Evolutionary conservation across 2,888 invertebrate species (phyloP).

Genomic region (Periphyllus acericola): DNA sequence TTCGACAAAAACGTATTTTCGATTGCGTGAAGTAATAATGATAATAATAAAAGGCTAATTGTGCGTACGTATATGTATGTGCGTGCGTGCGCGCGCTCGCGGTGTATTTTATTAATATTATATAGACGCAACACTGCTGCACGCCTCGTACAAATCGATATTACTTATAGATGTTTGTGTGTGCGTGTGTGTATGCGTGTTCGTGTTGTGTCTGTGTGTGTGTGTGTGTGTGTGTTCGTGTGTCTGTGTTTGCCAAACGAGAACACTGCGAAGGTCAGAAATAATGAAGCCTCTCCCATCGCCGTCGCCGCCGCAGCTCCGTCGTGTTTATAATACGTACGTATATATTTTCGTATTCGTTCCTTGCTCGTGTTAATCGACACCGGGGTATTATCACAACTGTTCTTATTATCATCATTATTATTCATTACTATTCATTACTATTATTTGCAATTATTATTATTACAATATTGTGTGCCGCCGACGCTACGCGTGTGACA

Average conservation of each 20-base stretch:
- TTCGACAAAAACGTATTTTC: slow-evolving; percentile 9
- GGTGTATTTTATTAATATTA: too few relatives aligned
- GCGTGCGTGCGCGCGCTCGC: not conserved
- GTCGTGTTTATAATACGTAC: not conserved
- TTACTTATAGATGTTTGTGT: too few relatives aligned
- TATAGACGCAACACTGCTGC: too few relatives aligned
- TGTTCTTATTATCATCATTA: not conserved
- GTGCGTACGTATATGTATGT: not conserved
- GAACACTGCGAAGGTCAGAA: slow-evolving; percentile 43
- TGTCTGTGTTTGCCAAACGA: slow-evolving; percentile 8
- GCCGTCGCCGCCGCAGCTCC: too few relatives aligned
- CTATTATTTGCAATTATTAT: too few relatives aligned
- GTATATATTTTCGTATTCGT: not conserved
- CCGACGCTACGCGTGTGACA: too few relatives aligned
- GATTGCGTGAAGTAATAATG: slow-evolving; percentile 14
- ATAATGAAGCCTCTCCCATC: slow-evolving; percentile 16
- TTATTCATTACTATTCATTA: not conserved
- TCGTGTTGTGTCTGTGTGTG: not conserved
- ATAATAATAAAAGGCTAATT: not conserved
- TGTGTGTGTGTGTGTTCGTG: not conserved
- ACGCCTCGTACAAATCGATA: not conserved
- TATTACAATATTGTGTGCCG: too few relatives aligned
- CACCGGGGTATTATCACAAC: not conserved
- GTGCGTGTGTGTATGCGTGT: not conserved
- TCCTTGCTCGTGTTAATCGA: not conserved